Base-by-base conservation (phyloP, 2,797 vertebrate species). In the Eupleurogrammus muticus region DNA sequence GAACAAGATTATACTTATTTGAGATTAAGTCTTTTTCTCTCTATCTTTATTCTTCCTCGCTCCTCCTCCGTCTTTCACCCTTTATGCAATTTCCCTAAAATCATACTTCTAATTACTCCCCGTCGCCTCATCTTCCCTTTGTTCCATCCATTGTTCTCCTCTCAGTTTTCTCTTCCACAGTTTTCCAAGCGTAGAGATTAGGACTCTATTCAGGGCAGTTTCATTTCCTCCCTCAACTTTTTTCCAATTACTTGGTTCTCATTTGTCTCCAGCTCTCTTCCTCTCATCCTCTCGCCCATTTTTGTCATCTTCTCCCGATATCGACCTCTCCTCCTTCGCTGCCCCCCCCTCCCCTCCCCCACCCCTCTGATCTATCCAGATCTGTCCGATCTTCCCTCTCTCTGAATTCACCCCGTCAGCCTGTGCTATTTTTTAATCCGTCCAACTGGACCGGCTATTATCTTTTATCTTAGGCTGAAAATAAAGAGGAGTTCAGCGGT, bases 361-460 rank as follows among this genome's bases (percentile, higher is more conserved):
- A 63, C 63, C 19, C 13, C 38, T 16, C 38, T 9, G 75, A 65
- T 83, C 72, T 20, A 28, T 56, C 65, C 50, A 56, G 61, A 70
- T 72, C 55, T 60, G 53, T 83, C 74, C 69, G 73, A 68, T 59
- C 69, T 46, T 24, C 51, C 67, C 46, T 65, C 68, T 71, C 53
- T 55, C 70, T 73, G 61, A 62, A 69, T 71, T 70, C 55, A n/a
- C 34, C 66, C 72, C 14, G 54, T 86, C 66, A 73, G 69, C 51
- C 72, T 73, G 79, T 17, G 0, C 75, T 60, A 75, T 67, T 48
- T 80, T 87, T 85, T 70, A 80, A 83, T 83, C 57, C 1, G 5
- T 77, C 63, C 82, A 63, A 60, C 82, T 21, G n/a, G 51, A n/a
- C 53, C n/a, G 1, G 54, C 53, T 24, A 16, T 71, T 56, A 46